Percentiles rank a stretch among this genome's conserved stretches.
Conservation (phyloP, 1,140 invertebrate species). For the Papilio xuthus region DNA sequence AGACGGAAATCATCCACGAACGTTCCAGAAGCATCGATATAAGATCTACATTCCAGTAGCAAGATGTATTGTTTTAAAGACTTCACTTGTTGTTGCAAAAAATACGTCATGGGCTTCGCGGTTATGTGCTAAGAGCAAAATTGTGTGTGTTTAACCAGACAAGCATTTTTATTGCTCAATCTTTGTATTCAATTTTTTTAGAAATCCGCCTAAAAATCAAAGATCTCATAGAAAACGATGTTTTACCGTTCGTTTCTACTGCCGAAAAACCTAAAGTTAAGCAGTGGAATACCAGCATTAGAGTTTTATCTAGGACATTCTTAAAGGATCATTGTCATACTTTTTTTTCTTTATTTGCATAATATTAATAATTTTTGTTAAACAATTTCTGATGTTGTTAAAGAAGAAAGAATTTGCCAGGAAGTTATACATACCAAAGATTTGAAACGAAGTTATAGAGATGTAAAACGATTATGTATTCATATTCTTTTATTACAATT, state of each 20-base stretch:
- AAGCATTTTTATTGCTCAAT: slow-evolving; percentile 19
- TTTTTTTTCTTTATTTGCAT: not conserved
- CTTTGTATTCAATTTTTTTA: not conserved
- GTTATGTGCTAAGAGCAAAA: slow-evolving; percentile 16
- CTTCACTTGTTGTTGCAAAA: slow-evolving; percentile 21
- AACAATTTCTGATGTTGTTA: not conserved
- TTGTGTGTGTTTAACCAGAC: slow-evolving; percentile 9
- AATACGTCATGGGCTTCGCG: slow-evolving; percentile 4
- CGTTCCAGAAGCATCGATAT: slow-evolving; percentile 2
- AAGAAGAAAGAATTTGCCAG: not conserved
- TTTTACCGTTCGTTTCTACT: too few species aligned
- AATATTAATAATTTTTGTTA: not conserved
- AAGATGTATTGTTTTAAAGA: slow-evolving; percentile 21
- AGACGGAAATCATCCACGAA: not conserved
- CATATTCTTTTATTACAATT: not conserved
- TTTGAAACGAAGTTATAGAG: not conserved
- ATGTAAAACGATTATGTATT: too few species aligned
- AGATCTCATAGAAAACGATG: not conserved
- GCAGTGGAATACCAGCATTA: too few species aligned
- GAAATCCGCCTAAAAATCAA: slow-evolving; percentile 5
- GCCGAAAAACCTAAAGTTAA: too few species aligned
- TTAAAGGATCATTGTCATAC: not conserved
- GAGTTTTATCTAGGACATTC: too few species aligned
- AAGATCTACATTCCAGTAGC: slow-evolving; percentile 15
- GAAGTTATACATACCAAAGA: not conserved